These are phyloP conservation scores for Daboia siamensis DNA, from an alignment of 2,113 vertebrate species.

Conservation along the genomic window DNA sequence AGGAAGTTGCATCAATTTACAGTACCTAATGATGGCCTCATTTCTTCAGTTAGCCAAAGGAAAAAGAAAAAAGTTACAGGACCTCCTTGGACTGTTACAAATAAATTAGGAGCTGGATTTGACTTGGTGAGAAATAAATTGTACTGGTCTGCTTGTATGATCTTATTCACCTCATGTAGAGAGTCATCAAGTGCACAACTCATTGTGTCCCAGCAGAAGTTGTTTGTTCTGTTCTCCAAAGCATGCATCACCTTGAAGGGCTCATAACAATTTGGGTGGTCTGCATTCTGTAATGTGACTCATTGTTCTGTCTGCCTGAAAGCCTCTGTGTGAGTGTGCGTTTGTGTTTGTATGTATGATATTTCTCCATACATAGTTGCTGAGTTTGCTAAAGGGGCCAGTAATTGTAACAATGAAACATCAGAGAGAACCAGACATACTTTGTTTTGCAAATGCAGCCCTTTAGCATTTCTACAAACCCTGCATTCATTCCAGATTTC, in stretches of 20 bases:
- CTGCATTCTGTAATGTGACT: background rate
- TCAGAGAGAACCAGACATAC: background rate
- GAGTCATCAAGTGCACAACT: background rate
- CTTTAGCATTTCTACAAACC: background rate
- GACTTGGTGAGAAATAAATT: background rate
- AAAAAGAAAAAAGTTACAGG: background rate
- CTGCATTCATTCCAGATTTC: background rate
- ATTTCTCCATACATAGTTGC: background rate
- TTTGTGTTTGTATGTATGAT: background rate
- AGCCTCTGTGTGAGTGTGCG: background rate
- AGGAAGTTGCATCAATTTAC: background rate
- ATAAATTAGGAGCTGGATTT: background rate
- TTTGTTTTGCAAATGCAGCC: background rate
- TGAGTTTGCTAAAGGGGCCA: background rate
- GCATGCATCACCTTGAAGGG: background rate
- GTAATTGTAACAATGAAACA: background rate
- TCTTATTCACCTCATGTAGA: background rate
- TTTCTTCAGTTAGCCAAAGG: background rate
- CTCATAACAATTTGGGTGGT: background rate
- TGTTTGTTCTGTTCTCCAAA: background rate
- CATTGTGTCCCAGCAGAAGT: rapidly evolving
- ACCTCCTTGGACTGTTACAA: background rate
- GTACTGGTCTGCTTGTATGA: background rate
- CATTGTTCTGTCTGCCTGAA: background rate
- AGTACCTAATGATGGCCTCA: background rate